Percentiles rank a stretch among this genome's conserved stretches.
These are phyloP conservation scores for Acanthis flammea DNA, from an alignment of 2,797 vertebrate species.

Conservation along the genomic window DNA sequence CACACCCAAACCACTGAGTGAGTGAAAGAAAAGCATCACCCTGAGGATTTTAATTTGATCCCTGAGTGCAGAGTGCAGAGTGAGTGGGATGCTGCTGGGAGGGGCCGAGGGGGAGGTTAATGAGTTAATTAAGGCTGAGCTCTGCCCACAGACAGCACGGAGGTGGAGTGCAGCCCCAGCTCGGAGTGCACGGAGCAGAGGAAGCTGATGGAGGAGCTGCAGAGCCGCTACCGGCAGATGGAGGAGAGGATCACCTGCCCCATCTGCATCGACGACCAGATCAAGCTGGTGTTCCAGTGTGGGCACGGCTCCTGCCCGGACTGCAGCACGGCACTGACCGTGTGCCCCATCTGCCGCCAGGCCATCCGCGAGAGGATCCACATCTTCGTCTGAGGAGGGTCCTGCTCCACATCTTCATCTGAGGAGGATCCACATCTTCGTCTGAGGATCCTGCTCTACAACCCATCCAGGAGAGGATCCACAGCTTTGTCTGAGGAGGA, in stretches of 20 bases:
- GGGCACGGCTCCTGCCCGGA: constrained; percentile 95
- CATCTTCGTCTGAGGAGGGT: constrained; percentile 78
- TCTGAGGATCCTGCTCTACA: too few species aligned
- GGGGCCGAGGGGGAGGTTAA: not conserved
- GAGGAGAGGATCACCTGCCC: constrained; percentile 98
- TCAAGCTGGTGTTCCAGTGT: constrained; percentile 98
- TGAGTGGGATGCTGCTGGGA: not conserved
- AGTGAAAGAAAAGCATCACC: not conserved
- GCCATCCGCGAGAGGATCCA: constrained; percentile 89
- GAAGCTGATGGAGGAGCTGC: constrained; percentile 96
- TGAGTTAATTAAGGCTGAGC: not conserved
- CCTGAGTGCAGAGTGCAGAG: not conserved
- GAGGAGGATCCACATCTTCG: too few species aligned
- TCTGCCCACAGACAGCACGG: constrained; percentile 82
- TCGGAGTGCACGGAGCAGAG: constrained; percentile 85
- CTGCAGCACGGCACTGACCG: constrained; percentile 89
- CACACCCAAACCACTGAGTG: not conserved
- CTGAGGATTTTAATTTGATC: not conserved
- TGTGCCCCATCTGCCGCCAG: constrained; percentile 96
- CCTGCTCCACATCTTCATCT: too few species aligned
- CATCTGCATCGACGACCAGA: constrained; percentile 98
- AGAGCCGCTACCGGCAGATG: constrained; percentile 97
- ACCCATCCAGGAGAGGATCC: too few species aligned
- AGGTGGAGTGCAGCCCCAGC: constrained; percentile 86
- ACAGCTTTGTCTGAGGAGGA: too few species aligned